Base-by-base conservation (phyloP, 92 coral and sea anemone species). In the Actinernus sp. region DNA sequence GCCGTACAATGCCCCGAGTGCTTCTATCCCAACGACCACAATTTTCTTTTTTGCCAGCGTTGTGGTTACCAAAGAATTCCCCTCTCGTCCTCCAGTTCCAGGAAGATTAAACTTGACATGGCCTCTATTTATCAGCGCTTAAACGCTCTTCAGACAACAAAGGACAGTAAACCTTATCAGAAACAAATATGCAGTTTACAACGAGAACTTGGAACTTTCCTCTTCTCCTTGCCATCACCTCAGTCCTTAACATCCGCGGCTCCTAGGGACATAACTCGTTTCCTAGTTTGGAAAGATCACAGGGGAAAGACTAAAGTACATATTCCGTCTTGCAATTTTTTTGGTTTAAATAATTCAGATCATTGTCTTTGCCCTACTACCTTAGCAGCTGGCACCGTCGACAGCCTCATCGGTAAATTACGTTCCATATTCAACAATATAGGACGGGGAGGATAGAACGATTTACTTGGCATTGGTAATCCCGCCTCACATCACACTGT, bases 331-430 rank as follows among this genome's bases (percentile, higher is more conserved):
- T 80, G 88, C 21, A 38, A 22, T 0, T 55, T 39, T 29, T 72
- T 79, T 37, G 84, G 83, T 12, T 22, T 63, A 24, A 24, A 18
- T 2, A 22, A 23, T 0, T 1, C 9, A 2, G 33, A 34, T 16
- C 46, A 34, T 14, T 79, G 92, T 53, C 47, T 55, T 4, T 86
- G 88, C 67, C 88, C 83, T 5, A 55, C 77, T 16, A 58, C 66
- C 7, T 58, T 86, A 18, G 79, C 92, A 22, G 83, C 75, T 16
- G 88, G 92, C 10, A 86, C 80, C 11, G 74, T 73, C 45, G 92
- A 73, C 25, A 72, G 58, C 39, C 14, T 59, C 19, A 73, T 72
- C 25, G 82, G 74, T 16, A 72, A 81, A 31, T 45, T 72, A 61
- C 63, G 73, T 25, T 45, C 75, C 6, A 55, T 62, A 16, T 81